Base-by-base conservation (phyloP, 2,888 invertebrate species). In the Matsumyia berberina region DNA sequence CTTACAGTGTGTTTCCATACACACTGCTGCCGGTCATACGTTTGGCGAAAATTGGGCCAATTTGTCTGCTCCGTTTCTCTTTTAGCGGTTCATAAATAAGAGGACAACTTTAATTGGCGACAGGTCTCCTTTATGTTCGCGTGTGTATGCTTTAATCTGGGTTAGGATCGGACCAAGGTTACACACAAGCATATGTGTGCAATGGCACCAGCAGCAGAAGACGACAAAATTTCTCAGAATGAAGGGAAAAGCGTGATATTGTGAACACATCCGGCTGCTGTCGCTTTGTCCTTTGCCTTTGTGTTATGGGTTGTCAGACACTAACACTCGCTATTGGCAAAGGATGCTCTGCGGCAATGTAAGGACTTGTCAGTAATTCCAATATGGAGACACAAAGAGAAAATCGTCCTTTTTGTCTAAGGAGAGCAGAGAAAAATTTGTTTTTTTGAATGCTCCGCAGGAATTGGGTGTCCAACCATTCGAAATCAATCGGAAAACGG, bases 51-150 rank as follows among this genome's bases (percentile, higher is more conserved):
- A 86, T 86, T 86, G 80, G 85, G 81, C 57, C 86, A 86, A 86
- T 86, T 86, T 81, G 85, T 86, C 80, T 86, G 85, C 74, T 80
- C 64, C 70, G 69, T 80, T 85, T 85, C 51, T 74, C 72, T 70
- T 85, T 70, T 64, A 74, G 80, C 69, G 80, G 44, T 55, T 69
- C 79, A 79, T 67, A 62, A 83, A 83, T 79, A 83, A 78, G 67
- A 73, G 79, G 83, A 62, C 55, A 73, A 73, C 60, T 78, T 78
- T 83, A 83, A 83, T 83, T 79, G 83, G 55, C 66, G 79, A 79
- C 83, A 79, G 69, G 53, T 73, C 49, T 57, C 55, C 49, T 69
- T 69, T 55, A 35, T 55, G 42, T 15, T 58, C 4, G 29, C 0
- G n/a, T 29, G 11, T 29, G 9, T 53, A n/a, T 49, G 9, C 62